Base-by-base conservation (phyloP, 2,113 vertebrate species). In the Neolamprologus sp. region DNA sequence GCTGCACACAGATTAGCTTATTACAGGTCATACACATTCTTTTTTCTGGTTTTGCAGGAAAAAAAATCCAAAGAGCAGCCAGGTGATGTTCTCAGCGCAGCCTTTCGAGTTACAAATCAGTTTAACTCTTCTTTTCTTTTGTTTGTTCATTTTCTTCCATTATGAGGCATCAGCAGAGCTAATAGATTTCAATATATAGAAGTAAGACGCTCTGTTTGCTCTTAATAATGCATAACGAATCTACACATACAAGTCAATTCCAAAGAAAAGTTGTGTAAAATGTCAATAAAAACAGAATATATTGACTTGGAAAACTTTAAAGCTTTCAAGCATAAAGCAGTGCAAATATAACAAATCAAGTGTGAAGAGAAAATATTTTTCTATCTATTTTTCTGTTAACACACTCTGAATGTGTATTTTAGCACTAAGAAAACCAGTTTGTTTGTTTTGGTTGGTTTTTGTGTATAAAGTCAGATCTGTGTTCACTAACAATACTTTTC, bases 1-100 rank as follows among this genome's bases (percentile, higher is more conserved):
- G 88, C 88, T 88, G 85, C 89, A 87, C 93, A 87, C n/a, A 88
- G 94, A 95, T 94, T 94, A 94, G 93, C 91, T 95, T 89, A 95
- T 95, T 94, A 94, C 92, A 89, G 88, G 73, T 86, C 40, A 28
- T 65, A 85, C 90, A 35, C 82, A 37, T 81, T 86, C 83, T 79
- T 68, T 85, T 85, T 80, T 63, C 13, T 73, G 42, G 57, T 60
- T 85, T 80, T 58, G 89, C 65, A 40, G 71, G 63, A 5, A 57
- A 81, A 81, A 21, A 83, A 89, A 51, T 84, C 58, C 42, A 89
- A 84, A 89, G 85, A 84, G 82, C 78, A 33, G 80, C 79, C 86
- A 90, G 83, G 85, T 92, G 81, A 93, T 54, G 49, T 87, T 88
- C 86, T 87, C 86, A 68, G 55, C 3, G 26, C 45, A 65, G 81